Base-by-base conservation (phyloP, 2,113 vertebrate genomes). In the Scartelaos histophorus region DNA sequence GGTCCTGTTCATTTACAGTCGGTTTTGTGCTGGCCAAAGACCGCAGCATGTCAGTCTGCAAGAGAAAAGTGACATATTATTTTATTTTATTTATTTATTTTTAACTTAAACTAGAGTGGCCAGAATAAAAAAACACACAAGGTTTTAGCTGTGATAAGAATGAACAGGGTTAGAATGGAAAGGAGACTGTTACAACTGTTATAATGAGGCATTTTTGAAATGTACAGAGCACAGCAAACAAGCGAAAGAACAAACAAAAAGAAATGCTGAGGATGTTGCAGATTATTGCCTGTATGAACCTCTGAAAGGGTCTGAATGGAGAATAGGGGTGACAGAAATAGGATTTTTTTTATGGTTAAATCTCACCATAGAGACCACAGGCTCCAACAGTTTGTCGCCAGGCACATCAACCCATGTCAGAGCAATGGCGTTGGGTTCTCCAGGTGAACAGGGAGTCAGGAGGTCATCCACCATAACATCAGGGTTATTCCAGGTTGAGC, bases 381-480 rank as follows among this genome's bases (percentile, higher is more conserved):
- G 95, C 81, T 98, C 97, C 71, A 95, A 70, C 60, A 99, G 95
- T 83, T 96, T 95, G 74, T 98, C 96, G 12, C 94, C 93, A 34
- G 95, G 93, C 13, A 98, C 94, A 0, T 98, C 95, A 90, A 96
- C 92, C 97, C 97, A 99, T 0, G 95, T 96, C 96, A 98, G 97
- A 85, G 94, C 88, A 21, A 85, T 12, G 75, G 95, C 96, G n/a
- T 67, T 86, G 16, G 94, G 90, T 72, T 98, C 97, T 21, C 93
- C 94, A 0, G 96, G 95, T 66, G 95, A 98, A 72, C 97, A 99
- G 0, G 97, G 97, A 0, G 94, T 98, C 66, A 95, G 89, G 60
- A 99, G 90, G 62, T 98, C 94, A 13, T 97, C 94, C 5, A 95
- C 91, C 1, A 91, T 51, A 0, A 0, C 13, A 54, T 85, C 85